Base-by-base conservation (phyloP, 2,797 vertebrate genomes). In the Lacerta agilis region DNA sequence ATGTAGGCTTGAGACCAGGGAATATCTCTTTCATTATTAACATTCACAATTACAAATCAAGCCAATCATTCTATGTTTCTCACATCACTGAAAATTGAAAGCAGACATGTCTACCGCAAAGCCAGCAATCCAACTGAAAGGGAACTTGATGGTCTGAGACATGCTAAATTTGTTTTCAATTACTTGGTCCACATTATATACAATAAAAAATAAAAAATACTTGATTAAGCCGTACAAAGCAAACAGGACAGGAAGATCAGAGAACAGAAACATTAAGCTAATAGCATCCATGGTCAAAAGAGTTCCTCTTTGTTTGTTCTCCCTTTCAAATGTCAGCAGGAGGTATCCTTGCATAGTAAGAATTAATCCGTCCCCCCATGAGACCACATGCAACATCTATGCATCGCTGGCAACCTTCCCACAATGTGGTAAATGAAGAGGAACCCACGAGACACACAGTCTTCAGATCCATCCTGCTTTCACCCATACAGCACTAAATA, bases 111-210 rank as follows among this genome's bases (percentile, higher is more conserved):
- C 96, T 94, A 95, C 96, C 87, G 0, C 96, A 89, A 4, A 94
- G 96, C 92, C 88, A 93, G 86, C 79, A 84, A 83, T 80, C 0
- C 67, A 92, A 75, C 95, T 92, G 86, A 89, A 95, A 94, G 92
- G 89, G 91, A 94, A 94, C 94, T 88, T 45, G 87, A 95, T 91
- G 94, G 95, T 93, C 95, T 81, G 45, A 93, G 94, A 95, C 94
- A 95, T 83, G 93, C 89, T 92, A 91, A 95, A 97, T 96, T 97
- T 96, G 96, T 95, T 97, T 96, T 93, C 95, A 97, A 96, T 97
- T 96, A 97, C 88, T 94, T 88, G 75, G 89, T 95, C 95, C 96
- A 55, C 92, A 67, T 80, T 33, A 10, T 76, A 73, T 27, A 36
- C 8, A 15, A 67, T n/a, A 72, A 80, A 84, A 67, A 93, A 94